These are phyloP conservation scores for Macaca nemestrina DNA, from an alignment of 2,113 vertebrate genomes.

Conservation along the genomic window DNA sequence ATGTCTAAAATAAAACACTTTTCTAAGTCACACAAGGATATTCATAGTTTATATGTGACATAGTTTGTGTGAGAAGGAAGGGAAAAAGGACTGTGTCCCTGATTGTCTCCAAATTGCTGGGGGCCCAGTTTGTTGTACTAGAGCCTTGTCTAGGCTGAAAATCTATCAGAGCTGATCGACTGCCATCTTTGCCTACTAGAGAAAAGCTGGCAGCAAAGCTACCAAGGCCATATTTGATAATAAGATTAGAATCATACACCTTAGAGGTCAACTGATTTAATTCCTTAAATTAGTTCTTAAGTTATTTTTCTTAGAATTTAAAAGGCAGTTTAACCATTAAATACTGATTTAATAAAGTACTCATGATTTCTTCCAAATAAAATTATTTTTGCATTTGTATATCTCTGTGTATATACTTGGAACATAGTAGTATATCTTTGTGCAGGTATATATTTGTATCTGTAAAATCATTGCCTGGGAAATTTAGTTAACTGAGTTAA, in stretches of 20 bases:
- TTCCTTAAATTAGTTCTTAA: slow-evolving; percentile 22
- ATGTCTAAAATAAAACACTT: background rate
- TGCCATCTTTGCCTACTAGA: background rate
- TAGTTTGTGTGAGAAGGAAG: background rate
- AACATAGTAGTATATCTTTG: background rate
- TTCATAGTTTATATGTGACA: background rate
- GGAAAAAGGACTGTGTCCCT: background rate
- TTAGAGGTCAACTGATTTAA: background rate
- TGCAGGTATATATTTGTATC: background rate
- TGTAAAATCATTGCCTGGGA: background rate
- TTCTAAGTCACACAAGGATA: background rate
- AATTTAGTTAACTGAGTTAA: slow-evolving; percentile 17
- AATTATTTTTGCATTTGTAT: slow-evolving; percentile 16
- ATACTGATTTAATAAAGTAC: slow-evolving; percentile 2
- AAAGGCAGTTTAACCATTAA: slow-evolving; percentile 29
- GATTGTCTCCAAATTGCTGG: background rate
- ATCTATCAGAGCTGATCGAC: background rate
- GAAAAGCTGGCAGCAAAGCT: background rate
- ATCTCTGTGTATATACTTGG: background rate
- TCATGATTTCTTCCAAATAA: slow-evolving; percentile 9
- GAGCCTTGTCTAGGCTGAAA: background rate
- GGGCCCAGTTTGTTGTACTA: background rate
- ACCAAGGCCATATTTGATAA: background rate
- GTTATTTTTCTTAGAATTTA: slow-evolving; percentile 30
- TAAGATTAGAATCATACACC: background rate